Conservation (phyloP, 2,797 vertebrate genomes). For the Corythornis leucogaster region DNA sequence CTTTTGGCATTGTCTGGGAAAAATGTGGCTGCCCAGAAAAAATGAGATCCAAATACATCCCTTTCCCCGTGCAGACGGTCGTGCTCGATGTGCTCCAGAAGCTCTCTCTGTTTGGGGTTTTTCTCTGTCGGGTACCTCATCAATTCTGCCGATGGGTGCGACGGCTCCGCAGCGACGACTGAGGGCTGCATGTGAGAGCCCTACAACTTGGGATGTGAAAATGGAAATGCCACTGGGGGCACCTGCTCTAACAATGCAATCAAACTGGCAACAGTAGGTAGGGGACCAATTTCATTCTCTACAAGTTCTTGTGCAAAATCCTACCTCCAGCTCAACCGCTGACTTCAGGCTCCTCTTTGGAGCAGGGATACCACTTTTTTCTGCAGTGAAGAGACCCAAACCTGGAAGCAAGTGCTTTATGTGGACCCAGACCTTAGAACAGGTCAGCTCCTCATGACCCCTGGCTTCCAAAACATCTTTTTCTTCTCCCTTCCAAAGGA, state of each 20-base stretch:
- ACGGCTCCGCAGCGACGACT: background rate
- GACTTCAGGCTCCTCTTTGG: background rate
- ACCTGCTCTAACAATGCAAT: background rate
- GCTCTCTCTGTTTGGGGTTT: background rate
- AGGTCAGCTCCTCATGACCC: background rate
- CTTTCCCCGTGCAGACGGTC: background rate
- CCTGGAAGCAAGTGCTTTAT: background rate
- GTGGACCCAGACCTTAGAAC: background rate
- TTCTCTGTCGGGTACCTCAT: background rate
- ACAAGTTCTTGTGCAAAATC: background rate
- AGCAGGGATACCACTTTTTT: background rate
- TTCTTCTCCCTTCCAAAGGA: background rate
- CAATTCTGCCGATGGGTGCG: background rate
- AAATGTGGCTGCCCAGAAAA: conserved; percentile 24
- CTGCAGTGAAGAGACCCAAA: background rate
- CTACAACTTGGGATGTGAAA: accelerated
- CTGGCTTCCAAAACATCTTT: background rate
- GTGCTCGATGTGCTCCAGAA: background rate
- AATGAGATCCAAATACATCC: conserved; percentile 7
- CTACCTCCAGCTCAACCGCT: background rate
- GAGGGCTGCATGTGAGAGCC: background rate
- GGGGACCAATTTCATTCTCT: background rate
- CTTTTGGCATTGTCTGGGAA: conserved; percentile 45
- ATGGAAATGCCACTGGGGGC: background rate
- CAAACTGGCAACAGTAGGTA: background rate